These are phyloP conservation scores for Acanthopleura granulata DNA, from an alignment of 2,888 invertebrate species.

Conservation along the genomic window DNA sequence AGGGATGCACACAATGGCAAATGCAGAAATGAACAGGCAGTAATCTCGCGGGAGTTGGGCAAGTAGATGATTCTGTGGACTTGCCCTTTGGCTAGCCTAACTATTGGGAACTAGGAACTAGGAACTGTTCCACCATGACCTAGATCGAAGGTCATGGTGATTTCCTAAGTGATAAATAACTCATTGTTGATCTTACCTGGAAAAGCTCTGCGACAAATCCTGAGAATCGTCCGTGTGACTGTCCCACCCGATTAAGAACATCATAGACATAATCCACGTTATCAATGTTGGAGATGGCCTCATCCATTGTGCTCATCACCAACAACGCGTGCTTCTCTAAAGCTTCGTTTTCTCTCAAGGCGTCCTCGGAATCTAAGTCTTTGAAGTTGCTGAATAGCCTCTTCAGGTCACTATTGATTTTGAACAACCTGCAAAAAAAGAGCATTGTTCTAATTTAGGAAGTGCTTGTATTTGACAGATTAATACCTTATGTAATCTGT, in stretches of 20 bases:
- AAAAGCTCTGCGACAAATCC: constrained; percentile 91
- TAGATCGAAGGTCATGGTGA: too few species aligned
- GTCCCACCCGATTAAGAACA: constrained; percentile 86
- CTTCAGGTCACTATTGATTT: constrained; percentile 84
- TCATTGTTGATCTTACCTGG: constrained; percentile 77
- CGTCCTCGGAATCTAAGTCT: constrained; percentile 81
- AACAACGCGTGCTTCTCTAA: constrained; percentile 88
- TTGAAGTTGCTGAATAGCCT: constrained; percentile 75
- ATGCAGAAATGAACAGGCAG: too few species aligned
- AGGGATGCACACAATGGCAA: too few species aligned
- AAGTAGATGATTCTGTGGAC: too few species aligned
- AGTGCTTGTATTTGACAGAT: too few species aligned
- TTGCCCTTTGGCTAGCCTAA: too few species aligned
- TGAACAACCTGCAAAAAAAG: constrained; percentile 80
- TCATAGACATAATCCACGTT: constrained; percentile 88
- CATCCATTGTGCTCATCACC: constrained; percentile 90
- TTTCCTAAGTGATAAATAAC: too few species aligned
- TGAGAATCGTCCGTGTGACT: constrained; percentile 85
- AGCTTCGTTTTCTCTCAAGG: constrained; percentile 83
- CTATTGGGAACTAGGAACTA: too few species aligned
- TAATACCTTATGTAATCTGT: too few species aligned
- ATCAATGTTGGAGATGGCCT: constrained; percentile 88
- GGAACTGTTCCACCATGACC: too few species aligned
- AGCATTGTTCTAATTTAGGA: not conserved
- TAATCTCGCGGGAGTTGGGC: too few species aligned